These are phyloP conservation scores for Phoebastria nigripes DNA, from an alignment of 2,797 vertebrate species.

Conservation along the genomic window DNA sequence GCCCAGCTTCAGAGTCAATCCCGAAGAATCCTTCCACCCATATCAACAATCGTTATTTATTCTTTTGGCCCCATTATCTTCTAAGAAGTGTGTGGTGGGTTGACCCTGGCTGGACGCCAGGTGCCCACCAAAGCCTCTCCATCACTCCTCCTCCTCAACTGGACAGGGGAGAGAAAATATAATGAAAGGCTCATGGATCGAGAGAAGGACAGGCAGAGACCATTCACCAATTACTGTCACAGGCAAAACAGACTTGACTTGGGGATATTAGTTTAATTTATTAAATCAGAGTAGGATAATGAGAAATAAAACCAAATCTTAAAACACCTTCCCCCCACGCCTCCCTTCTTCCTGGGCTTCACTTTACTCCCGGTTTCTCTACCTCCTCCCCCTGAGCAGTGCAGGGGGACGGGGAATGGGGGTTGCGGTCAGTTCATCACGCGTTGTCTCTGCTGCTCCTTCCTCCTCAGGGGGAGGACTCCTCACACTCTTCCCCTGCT, in stretches of 20 bases:
- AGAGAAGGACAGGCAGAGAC: no score
- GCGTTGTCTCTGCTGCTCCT: not conserved
- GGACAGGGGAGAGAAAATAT: not conserved
- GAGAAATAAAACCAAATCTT: no score
- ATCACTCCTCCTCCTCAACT: not conserved
- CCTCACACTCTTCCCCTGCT: not conserved
- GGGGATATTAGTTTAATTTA: no score
- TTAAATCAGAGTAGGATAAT: no score
- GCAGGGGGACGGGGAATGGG: not conserved
- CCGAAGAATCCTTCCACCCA: not conserved
- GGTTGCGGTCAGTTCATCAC: not conserved
- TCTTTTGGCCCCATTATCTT: not conserved
- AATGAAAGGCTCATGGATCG: rapidly evolving
- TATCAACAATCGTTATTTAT: not conserved
- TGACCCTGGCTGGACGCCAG: not conserved
- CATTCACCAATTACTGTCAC: no score
- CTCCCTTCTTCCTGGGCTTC: no score
- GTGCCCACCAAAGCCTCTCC: not conserved
- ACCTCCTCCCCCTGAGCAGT: not conserved
- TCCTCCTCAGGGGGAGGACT: not conserved
- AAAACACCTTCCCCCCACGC: no score
- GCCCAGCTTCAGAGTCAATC: not conserved
- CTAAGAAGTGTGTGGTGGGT: not conserved
- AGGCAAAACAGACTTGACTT: no score
- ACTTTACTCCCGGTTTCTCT: no score